A percentile compares a stretch with the other conserved stretches of the same genome.
These are phyloP conservation scores for human (Homo sapiens) DNA, from an alignment of 2,113 vertebrate genomes.

Conservation along the genomic window DNA sequence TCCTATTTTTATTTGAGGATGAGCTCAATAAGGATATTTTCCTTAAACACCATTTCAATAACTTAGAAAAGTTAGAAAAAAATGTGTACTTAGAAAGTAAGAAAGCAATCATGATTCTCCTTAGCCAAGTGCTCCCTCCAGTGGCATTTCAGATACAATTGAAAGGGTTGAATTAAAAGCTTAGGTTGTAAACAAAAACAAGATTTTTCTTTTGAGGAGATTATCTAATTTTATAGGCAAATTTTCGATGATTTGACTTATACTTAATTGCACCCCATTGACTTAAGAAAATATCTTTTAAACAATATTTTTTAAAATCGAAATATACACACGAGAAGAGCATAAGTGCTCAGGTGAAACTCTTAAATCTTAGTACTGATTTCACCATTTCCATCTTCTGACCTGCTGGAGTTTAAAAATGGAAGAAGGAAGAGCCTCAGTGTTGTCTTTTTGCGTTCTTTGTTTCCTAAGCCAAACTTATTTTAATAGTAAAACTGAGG, in stretches of 20 bases:
- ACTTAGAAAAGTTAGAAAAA: not conserved
- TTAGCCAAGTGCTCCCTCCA: constrained; percentile 58
- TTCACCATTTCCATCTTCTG: not conserved
- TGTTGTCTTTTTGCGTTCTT: not conserved
- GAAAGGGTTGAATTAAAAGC: not conserved
- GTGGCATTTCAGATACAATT: constrained; percentile 18
- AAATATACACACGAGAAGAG: not conserved
- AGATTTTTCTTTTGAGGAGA: not conserved
- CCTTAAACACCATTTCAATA: not conserved
- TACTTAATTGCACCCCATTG: not conserved
- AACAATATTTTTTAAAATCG: not conserved
- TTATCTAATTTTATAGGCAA: constrained; percentile 29
- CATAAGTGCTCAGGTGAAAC: not conserved
- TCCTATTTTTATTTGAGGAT: not conserved
- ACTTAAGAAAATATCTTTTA: not conserved
- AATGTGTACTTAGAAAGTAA: not conserved
- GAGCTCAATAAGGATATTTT: not conserved
- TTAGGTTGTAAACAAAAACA: not conserved
- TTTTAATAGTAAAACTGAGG: not conserved
- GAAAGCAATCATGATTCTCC: not conserved
- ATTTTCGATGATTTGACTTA: constrained; percentile 1
- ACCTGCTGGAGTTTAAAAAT: not conserved
- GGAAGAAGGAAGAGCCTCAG: not conserved
- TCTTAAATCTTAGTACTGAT: not conserved
- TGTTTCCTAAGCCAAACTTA: not conserved